Evolutionary conservation across 2,113 vertebrate genomes (phyloP), one percentile per base, ranked within the genome.

Genomic region (Lontra canadensis): DNA sequence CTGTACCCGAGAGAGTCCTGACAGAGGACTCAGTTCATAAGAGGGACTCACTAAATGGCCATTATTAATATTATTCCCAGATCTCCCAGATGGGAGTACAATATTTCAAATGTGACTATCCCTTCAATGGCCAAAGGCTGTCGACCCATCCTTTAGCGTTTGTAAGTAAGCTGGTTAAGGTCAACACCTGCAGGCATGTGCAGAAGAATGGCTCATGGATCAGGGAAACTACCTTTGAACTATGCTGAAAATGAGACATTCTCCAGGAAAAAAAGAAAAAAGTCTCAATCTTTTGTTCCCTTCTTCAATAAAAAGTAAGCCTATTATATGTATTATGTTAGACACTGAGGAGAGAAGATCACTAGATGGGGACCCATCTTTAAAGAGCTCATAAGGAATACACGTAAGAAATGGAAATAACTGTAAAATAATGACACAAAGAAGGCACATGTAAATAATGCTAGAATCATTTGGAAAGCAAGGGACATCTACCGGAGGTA

Each of bases 261-360:
- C 59, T 95, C 26, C 36, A 83, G 86, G 26, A 26, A 23, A n/a
- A 82, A 42, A 82, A 88, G 65, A 95, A 89, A 88, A 73, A 95
- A 89, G 26, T 82, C 65, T 86, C 87, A 73, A 86, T 88, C 52
- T 73, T 92, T n/a, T 67, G 47, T 86, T 90, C 36, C 71, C 39
- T 85, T 67, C 9, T 17, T 87, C 52, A 95, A 26, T 78, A 92
- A 81, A 89, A 67, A 96, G 36, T 71, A 26, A 21, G 14, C 44
- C 44, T 55, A 36, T 4, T 74, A 52, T 34, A 57, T 63, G 7
- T 15, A 81, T 57, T 94, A 11, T 49, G 52, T 14, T 79, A 88
- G 55, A 90, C 52, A 73, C 21, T 29, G 81, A 96, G 31, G 86
- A 39, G 65, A 83, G 89, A 96, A 90, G 71, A 42, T 34, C 67